Percentiles rank a stretch among this genome's conserved stretches.
Evolutionary conservation across 1,140 invertebrate genomes (phyloP).

Genomic region (Achroia grisella): DNA sequence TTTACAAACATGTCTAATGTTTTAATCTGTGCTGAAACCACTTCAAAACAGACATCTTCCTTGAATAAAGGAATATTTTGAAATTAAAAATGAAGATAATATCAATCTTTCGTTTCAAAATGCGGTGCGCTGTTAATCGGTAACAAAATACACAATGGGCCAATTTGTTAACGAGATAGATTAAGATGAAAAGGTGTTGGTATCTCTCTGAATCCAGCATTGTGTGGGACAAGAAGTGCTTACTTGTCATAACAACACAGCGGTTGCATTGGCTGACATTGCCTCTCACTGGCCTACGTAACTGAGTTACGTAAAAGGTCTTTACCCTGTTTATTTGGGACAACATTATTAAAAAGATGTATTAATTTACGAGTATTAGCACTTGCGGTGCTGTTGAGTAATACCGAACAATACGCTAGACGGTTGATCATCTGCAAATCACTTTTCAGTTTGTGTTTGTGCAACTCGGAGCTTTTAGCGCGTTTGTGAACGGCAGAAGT

Average conservation of each 20-base stretch:
- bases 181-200: not conserved
- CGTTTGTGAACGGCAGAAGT: conserved; percentile 16
- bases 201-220: no score
- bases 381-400: conserved; percentile 36
- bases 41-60: conserved; percentile 9
- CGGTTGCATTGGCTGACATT: conserved; percentile 61
- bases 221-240: conserved; percentile 33
- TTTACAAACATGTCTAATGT: no score
- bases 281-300: conserved; percentile 66
- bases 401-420: conserved; percentile 22
- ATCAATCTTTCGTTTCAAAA: conserved; percentile 19
- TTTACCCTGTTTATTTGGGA: conserved; percentile 71
- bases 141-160: not conserved
- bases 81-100: conserved; percentile 24
- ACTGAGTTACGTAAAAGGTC: conserved; percentile 66
- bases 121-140: conserved; percentile 6
- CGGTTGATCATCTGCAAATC: conserved; percentile 29
- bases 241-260: conserved; percentile 47
- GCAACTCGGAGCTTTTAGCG: conserved; percentile 42
- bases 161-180: not conserved
- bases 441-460: conserved; percentile 42
- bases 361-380: conserved; percentile 59
- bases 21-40: not conserved
- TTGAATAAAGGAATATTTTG: conserved; percentile 20
- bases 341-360: conserved; percentile 57